Evolutionary conservation across 2,888 invertebrate species (phyloP), one percentile per base, ranked within the genome.

Genomic region (Myathropa florea): DNA sequence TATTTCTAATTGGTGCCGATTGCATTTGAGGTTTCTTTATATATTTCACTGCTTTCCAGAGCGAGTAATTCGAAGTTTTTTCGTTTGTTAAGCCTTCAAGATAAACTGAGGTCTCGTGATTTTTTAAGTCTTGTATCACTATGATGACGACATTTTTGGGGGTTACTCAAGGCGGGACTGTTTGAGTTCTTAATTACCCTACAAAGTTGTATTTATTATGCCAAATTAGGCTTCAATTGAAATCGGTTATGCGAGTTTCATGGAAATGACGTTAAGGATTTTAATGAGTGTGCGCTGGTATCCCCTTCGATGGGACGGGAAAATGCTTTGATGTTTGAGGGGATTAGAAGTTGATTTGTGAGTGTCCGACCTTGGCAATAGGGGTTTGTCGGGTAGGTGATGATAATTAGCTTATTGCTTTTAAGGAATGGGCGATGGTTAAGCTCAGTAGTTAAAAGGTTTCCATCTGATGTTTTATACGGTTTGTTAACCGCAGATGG

Each of bases 201-300:
- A 46, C 26, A 80, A 80, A 73, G 73, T 80, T 72, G 80, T 73
- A 80, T 73, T 80, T 72, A 72, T 71, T 65, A 65, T 65, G 65
- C 30, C 59, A 60, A 79, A 79, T 72, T 79, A 71, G 64, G 39
- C 65, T 65, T 23, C 59, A 72, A 65, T 65, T 30, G 65, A 36
- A 36, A 72, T 71, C 65, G 59, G 57, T 79, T 79, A 57, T 46
- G 57, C 39, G 24, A 63, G 61, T 70, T 68, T 33, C 46, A 28
- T 57, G 18, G 53, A 23, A 55, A 28, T 63, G n/a, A n/a, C n/a
- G 63, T 26, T 67, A 10, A 68, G 53, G 61, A 21, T 63, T 72
- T 21, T 61, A 72, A 61, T 61, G 39, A 39, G 61, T 55, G 33
- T 30, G 18, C 24, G 26, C 21, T 7, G 46, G 46, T 18, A 46